phyloP scores from a whole-genome alignment of 2,888 invertebrate genomes.

The Prosapia bicincta region DNA sequence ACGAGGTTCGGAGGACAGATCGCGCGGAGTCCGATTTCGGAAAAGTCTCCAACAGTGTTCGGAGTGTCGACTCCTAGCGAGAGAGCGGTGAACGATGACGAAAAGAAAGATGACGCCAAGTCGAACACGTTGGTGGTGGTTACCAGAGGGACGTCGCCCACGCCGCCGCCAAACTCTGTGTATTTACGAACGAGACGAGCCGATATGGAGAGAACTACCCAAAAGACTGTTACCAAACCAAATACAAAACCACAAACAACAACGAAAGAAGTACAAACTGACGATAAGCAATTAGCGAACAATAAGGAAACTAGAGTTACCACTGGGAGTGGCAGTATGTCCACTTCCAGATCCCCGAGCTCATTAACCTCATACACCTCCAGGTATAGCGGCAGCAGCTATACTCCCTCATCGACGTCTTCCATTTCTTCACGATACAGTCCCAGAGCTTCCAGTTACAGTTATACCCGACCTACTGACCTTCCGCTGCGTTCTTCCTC shows the following conservation, averaged over 20 bases:
- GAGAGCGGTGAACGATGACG: neutral
- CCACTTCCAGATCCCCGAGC: conserved; percentile 2
- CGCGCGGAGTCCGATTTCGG: conserved; percentile 39
- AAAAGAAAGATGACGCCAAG: conserved; percentile 10
- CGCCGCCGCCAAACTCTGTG: conserved; percentile 59
- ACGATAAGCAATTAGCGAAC: conserved; percentile 46
- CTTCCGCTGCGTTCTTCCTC: conserved; percentile 20
- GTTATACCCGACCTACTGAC: conserved; percentile 24
- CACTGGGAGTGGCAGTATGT: conserved; percentile 32
- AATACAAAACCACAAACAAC: conserved; percentile 30
- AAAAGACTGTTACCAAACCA: conserved; percentile 53
- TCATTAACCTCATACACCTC: neutral
- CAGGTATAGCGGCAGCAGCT: neutral
- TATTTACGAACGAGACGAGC: conserved; percentile 64
- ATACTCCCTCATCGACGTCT: conserved; percentile 10
- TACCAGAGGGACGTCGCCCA: conserved; percentile 76
- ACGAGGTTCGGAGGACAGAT: conserved; percentile 39
- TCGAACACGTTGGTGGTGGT: conserved; percentile 57
- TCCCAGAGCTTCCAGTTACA: conserved; percentile 15
- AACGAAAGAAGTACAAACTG: conserved; percentile 53
- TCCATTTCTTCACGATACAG: conserved; percentile 15
- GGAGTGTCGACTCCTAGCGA: conserved; percentile 34
- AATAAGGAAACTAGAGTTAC: conserved; percentile 11
- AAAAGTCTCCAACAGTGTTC: conserved; percentile 39
- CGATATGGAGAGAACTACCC: conserved; percentile 68